These are phyloP conservation scores for Epirrhoe tristata DNA, from an alignment of 2,888 invertebrate genomes.

Conservation along the genomic window DNA sequence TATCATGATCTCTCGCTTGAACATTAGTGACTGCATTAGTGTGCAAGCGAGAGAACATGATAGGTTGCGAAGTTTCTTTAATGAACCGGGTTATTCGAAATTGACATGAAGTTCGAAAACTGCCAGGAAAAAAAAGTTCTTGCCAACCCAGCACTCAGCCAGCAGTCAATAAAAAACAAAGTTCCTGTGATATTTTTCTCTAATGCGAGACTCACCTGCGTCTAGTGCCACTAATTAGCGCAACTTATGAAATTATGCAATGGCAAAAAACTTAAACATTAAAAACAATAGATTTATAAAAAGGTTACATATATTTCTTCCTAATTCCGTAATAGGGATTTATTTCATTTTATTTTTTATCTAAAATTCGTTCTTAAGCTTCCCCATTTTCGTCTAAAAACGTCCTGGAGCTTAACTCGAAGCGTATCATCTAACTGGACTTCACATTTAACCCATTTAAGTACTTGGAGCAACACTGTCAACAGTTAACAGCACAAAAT, in stretches of 20 bases:
- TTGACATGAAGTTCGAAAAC: no score
- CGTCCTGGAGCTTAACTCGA: neutral
- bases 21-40: no score
- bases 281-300: neutral
- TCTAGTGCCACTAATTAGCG: no score
- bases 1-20: no score
- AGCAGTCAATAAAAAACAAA: no score
- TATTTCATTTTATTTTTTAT: neutral
- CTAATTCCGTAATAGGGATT: neutral
- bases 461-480: slow-evolving; percentile 40
- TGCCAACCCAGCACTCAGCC: no score
- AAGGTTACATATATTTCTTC: neutral
- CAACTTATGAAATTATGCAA: neutral
- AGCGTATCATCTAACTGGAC: slow-evolving; percentile 8
- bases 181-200: neutral
- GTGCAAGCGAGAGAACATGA: no score
- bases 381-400: neutral
- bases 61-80: no score
- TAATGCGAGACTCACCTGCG: no score
- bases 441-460: slow-evolving; percentile 48
- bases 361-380: neutral
- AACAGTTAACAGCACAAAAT: slow-evolving; percentile 52
- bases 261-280: neutral
- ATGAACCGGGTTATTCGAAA: no score
- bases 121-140: no score